Evolutionary conservation across 1,140 invertebrate genomes (phyloP).

Genomic region (Bombus fervidus): DNA sequence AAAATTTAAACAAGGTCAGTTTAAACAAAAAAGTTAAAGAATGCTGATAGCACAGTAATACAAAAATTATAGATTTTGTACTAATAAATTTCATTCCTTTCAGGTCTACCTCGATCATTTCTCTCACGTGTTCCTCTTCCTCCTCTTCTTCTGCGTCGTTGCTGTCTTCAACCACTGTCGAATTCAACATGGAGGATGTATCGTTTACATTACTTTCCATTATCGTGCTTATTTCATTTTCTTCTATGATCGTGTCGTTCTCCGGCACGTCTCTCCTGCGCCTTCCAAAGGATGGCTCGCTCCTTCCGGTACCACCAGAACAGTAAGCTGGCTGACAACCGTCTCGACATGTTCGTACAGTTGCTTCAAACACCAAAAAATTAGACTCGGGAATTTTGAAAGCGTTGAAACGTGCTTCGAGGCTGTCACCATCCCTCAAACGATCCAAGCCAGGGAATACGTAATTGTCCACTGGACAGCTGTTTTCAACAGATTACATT

Average conservation of each 20-base stretch:
- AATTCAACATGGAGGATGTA: slow-evolving; percentile 36
- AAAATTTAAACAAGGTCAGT: background rate
- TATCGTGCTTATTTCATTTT: slow-evolving; percentile 59
- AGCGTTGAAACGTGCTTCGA: slow-evolving; percentile 95
- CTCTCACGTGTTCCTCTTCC: slow-evolving; percentile 88
- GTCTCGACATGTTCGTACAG: slow-evolving; percentile 92
- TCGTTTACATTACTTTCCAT: slow-evolving; percentile 49
- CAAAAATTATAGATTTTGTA: background rate
- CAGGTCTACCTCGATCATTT: slow-evolving; percentile 90
- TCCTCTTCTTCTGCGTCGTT: background rate
- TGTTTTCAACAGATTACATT: slow-evolving; percentile 72
- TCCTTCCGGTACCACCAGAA: slow-evolving; percentile 87
- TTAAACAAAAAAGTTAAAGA: background rate
- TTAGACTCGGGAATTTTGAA: slow-evolving; percentile 98
- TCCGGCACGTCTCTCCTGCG: slow-evolving; percentile 84
- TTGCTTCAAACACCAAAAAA: slow-evolving; percentile 96
- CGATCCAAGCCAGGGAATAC: slow-evolving; percentile 95
- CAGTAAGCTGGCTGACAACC: slow-evolving; percentile 95
- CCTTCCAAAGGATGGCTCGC: slow-evolving; percentile 91
- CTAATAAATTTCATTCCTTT: background rate
- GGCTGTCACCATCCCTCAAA: slow-evolving; percentile 91
- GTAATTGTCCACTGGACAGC: slow-evolving; percentile 95
- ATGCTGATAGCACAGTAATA: background rate
- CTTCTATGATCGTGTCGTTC: slow-evolving; percentile 65
- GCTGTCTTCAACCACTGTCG: slow-evolving; percentile 33